Conservation (phyloP, 2,797 vertebrate species). For the Chaunax sp. region DNA sequence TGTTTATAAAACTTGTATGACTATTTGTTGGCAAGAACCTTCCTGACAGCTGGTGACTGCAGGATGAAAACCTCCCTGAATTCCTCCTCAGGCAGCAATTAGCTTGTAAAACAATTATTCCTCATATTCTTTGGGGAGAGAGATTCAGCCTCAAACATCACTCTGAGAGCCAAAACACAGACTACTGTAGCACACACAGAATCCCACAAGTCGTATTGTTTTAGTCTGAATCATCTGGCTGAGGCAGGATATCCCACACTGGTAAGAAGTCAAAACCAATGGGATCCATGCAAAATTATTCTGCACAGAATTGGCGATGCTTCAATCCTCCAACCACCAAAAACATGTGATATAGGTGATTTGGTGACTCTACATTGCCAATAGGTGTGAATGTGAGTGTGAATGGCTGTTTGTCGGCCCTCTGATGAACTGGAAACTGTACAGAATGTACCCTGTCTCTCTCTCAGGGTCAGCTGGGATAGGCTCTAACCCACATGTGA, state of each 20-base stretch:
- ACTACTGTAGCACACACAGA: slow-evolving; percentile 7
- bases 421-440: no score
- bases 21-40: slow-evolving; percentile 44
- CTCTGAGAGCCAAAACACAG: slow-evolving; percentile 27
- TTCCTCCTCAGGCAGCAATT: slow-evolving; percentile 50
- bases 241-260: slow-evolving; percentile 21
- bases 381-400: no score
- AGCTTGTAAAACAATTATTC: slow-evolving; percentile 34
- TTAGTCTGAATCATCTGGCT: slow-evolving; percentile 34
- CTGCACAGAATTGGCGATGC: background rate
- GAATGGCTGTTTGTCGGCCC: no score
- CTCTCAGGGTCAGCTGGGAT: no score
- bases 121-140: slow-evolving; percentile 12
- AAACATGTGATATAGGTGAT: no score
- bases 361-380: no score
- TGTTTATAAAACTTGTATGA: slow-evolving; percentile 16
- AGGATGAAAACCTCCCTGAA: slow-evolving; percentile 33
- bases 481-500: no score
- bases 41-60: slow-evolving; percentile 40
- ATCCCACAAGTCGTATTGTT: slow-evolving; percentile 19
- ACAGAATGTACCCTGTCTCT: no score
- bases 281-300: slow-evolving; percentile 29
- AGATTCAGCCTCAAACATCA: slow-evolving; percentile 30
- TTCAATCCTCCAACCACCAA: background rate
- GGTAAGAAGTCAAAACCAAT: slow-evolving; percentile 21